A percentile compares a stretch with the other conserved stretches of the same genome.
These are phyloP conservation scores for Dasypolia templi DNA, from an alignment of 2,888 invertebrate genomes.

Conservation along the genomic window DNA sequence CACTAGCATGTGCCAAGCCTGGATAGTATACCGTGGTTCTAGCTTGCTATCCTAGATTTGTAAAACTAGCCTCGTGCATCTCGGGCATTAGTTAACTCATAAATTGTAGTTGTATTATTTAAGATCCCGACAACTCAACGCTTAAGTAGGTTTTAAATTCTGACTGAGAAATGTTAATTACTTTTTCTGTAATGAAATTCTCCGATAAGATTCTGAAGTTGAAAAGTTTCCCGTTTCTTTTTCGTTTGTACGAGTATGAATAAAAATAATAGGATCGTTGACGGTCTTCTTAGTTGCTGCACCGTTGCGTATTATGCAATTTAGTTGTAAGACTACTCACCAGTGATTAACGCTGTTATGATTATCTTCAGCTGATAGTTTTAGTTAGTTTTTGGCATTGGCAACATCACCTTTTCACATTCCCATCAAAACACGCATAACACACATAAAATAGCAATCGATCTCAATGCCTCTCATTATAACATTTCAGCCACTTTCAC, in stretches of 20 bases:
- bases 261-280: background rate
- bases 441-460: background rate
- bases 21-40: background rate
- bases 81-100: background rate
- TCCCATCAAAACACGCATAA: background rate
- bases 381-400: background rate
- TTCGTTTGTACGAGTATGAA: background rate
- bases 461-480: too few species aligned
- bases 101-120: slow-evolving; percentile 8
- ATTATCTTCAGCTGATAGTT: background rate
- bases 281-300: background rate
- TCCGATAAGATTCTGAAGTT: background rate
- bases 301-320: background rate
- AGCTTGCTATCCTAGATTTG: background rate
- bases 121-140: background rate
- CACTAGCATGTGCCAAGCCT: background rate
- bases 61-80: background rate
- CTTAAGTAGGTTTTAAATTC: background rate
- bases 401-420: background rate
- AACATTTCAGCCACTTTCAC: too few species aligned
- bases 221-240: background rate
- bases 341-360: background rate
- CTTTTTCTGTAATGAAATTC: background rate
- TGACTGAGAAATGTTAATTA: background rate
- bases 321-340: background rate